phyloP scores from a whole-genome alignment of 2,113 vertebrate genomes.

The Cheirogaleus medius region DNA sequence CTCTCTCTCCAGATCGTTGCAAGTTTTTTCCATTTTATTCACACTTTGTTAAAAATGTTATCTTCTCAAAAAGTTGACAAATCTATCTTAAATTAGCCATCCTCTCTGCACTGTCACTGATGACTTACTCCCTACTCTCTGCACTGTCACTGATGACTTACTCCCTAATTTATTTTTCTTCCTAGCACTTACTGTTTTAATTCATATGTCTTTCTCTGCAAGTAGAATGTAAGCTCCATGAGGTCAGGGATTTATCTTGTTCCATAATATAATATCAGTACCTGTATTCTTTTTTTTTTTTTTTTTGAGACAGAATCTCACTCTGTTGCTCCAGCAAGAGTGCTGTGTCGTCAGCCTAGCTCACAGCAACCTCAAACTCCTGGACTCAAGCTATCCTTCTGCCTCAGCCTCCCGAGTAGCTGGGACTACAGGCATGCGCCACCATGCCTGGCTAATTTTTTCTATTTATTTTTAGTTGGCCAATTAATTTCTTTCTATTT shows the following conservation, averaged over 20 bases:
- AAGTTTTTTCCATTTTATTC: neutral
- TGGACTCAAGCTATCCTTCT: too few relatives aligned
- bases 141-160: neutral
- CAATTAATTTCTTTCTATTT: too few relatives aligned
- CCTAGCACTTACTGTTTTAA: neutral
- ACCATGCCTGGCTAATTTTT: too few relatives aligned
- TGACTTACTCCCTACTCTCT: neutral
- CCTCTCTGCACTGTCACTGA: neutral
- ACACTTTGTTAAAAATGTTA: neutral
- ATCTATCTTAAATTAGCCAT: neutral
- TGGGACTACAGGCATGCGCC: too few relatives aligned
- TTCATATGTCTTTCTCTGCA: neutral
- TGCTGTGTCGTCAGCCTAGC: too few relatives aligned
- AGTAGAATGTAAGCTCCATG: neutral
- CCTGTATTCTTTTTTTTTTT: too few relatives aligned
- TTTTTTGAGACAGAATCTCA: too few relatives aligned
- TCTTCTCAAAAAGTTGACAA: neutral
- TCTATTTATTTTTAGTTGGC: too few relatives aligned
- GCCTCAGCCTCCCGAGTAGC: too few relatives aligned
- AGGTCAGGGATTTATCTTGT: neutral
- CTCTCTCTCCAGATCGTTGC: neutral
- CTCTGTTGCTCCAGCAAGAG: too few relatives aligned
- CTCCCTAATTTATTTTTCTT: neutral
- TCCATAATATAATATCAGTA: neutral
- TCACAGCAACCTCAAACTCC: too few relatives aligned